Percentiles rank a stretch among this genome's conserved stretches.
These are phyloP conservation scores for Peucedramus taeniatus DNA, from an alignment of 2,113 vertebrate species.

Conservation along the genomic window DNA sequence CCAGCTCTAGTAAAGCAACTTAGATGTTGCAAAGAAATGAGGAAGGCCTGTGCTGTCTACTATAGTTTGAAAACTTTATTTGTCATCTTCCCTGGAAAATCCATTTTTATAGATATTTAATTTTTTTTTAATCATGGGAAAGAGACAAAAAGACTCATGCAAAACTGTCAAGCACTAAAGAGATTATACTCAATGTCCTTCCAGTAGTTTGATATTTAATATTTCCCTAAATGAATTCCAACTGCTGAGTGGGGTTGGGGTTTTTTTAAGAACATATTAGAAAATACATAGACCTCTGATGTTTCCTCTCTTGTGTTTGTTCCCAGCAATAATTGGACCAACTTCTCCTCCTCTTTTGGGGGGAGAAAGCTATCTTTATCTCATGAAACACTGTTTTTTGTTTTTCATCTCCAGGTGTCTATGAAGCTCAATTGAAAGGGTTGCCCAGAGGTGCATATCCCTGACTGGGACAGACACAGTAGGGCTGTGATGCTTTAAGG, in stretches of 20 bases:
- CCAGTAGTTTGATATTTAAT: background rate
- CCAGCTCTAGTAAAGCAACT: background rate
- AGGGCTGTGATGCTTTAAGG: background rate
- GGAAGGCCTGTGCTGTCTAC: background rate
- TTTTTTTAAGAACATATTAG: background rate
- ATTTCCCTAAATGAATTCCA: background rate
- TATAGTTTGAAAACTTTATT: background rate
- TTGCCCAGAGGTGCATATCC: background rate
- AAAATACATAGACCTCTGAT: background rate
- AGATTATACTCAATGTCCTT: background rate
- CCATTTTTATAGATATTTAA: background rate
- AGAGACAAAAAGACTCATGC: background rate
- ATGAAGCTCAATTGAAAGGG: background rate
- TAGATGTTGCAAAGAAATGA: background rate
- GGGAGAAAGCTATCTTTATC: background rate
- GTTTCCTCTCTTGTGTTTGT: background rate
- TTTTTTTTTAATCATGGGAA: background rate
- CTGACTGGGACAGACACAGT: background rate
- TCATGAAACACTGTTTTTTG: rapidly evolving
- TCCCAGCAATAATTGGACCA: background rate
- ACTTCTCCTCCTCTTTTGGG: background rate
- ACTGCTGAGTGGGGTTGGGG: background rate
- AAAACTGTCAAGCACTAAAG: background rate
- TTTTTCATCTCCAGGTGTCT: background rate
- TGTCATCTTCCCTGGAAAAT: background rate